A percentile compares a stretch with the other conserved stretches of the same genome.
Conservation (phyloP, 2,113 vertebrate genomes). For the Pygoscelis antarcticus region DNA sequence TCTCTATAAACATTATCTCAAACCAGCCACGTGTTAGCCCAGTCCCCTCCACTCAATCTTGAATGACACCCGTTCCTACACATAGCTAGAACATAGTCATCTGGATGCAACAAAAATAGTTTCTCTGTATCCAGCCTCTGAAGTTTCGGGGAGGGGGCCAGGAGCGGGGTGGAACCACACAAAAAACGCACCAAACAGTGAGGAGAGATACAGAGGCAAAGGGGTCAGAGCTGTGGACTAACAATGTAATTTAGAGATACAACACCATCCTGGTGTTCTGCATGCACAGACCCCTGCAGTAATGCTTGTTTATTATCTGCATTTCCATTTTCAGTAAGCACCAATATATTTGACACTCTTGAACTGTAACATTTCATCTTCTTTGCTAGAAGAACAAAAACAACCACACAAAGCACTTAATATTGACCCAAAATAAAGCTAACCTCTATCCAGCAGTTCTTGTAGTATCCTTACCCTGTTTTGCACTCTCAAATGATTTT, state of each 20-base stretch:
- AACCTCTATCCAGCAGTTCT: background rate
- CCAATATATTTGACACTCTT: background rate
- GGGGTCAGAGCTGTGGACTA: background rate
- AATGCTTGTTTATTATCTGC: background rate
- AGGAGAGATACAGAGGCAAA: background rate
- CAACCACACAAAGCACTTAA: background rate
- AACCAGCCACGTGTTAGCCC: background rate
- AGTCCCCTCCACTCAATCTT: background rate
- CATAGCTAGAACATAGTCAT: too few species aligned
- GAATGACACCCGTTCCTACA: background rate
- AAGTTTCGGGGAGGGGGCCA: background rate
- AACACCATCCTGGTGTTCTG: background rate
- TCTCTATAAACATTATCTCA: background rate
- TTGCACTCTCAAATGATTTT: background rate
- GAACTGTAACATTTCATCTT: background rate
- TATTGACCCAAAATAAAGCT: background rate
- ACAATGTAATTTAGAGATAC: background rate
- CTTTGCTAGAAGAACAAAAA: background rate
- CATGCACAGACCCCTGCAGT: background rate
- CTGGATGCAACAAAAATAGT: background rate
- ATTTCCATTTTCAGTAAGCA: background rate
- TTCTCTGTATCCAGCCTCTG: background rate
- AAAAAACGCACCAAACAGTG: background rate
- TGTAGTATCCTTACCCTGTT: background rate
- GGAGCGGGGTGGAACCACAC: background rate